Conservation (phyloP, 1,140 invertebrate genomes). For the Aphaenogaster ashmeadi region DNA sequence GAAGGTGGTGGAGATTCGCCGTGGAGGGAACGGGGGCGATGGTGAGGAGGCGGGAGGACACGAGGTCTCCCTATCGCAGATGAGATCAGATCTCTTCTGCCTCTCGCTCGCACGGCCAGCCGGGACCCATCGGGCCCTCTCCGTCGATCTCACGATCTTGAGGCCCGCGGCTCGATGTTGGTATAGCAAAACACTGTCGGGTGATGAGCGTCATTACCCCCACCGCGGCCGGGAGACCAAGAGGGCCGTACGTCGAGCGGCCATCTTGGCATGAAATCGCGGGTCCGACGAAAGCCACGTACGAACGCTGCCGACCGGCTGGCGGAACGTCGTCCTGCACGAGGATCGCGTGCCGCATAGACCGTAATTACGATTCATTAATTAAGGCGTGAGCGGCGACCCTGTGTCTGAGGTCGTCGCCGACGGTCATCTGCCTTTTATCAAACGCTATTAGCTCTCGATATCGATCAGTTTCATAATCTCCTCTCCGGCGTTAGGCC, state of each 20-base stretch:
- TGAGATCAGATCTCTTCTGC: constrained; percentile 83
- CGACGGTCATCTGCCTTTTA: background rate
- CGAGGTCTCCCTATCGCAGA: constrained; percentile 82
- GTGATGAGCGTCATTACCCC: constrained; percentile 87
- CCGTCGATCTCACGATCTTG: constrained; percentile 49
- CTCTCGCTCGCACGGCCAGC: constrained; percentile 72
- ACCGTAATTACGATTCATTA: constrained; percentile 84
- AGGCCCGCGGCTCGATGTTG: constrained; percentile 80
- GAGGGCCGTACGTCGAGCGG: constrained; percentile 80
- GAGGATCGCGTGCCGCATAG: constrained; percentile 81
- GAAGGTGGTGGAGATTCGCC: constrained; percentile 63
- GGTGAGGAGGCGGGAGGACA: constrained; percentile 78
- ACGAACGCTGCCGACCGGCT: constrained; percentile 69
- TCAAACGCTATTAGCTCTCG: background rate
- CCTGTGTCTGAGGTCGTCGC: background rate
- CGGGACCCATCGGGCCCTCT: constrained; percentile 47
- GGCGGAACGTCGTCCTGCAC: constrained; percentile 76
- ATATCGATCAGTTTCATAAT: background rate
- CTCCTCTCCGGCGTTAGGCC: background rate
- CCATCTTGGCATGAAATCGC: constrained; percentile 83
- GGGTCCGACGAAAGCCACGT: constrained; percentile 66
- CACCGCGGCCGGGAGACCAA: constrained; percentile 79
- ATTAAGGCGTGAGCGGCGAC: constrained; percentile 82
- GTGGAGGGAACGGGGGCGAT: constrained; percentile 63
- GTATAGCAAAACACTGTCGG: constrained; percentile 86